Evolutionary conservation across 2,113 vertebrate species (phyloP), one percentile per base, ranked within the genome.

Genomic region (Festucalex cinctus): DNA sequence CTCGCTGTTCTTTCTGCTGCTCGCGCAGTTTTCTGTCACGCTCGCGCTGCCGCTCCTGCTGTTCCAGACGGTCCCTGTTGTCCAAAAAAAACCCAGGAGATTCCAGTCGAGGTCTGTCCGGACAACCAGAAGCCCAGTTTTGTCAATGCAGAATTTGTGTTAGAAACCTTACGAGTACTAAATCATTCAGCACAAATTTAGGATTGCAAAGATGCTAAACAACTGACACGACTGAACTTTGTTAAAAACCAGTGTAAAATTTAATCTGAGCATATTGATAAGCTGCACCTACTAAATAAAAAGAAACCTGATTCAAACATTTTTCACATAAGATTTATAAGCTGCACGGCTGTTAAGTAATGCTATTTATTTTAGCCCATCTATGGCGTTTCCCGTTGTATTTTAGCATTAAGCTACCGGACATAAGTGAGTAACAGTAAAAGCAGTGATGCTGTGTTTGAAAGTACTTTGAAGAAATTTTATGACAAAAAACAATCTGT

Each of bases 61-160:
- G 97, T 88, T 99, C 97, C 71, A 99, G 86, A 5, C 97, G 94
- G 81, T 99, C 97, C 86, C 97, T 99, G 87, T 79, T 74, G 81
- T 1, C 75, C 81, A 65, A 75, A 76, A 74, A 80, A 84, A 83
- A 75, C 77, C 72, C 76, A 83, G 66, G 66, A 79, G 70, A 76
- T 39, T 75, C 73, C 77, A 80, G 69, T 80, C 69, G 65, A 75
- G 75, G 75, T 83, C 83, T 85, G 75, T 78, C 76, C 79, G 73
- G 78, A 86, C 69, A 81, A 76, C 59, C 70, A 67, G 68, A 83
- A 81, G 71, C 43, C 68, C 73, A 70, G 57, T 73, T 70, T 80
- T 60, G 75, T 83, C 78, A 83, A 70, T 75, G 22, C 53, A 62
- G 60, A 57, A 43, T 43, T 43, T 24, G 12, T 9, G 1, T 61